Conservation (phyloP, 2,888 invertebrate genomes). For the Notodonta ziczac region DNA sequence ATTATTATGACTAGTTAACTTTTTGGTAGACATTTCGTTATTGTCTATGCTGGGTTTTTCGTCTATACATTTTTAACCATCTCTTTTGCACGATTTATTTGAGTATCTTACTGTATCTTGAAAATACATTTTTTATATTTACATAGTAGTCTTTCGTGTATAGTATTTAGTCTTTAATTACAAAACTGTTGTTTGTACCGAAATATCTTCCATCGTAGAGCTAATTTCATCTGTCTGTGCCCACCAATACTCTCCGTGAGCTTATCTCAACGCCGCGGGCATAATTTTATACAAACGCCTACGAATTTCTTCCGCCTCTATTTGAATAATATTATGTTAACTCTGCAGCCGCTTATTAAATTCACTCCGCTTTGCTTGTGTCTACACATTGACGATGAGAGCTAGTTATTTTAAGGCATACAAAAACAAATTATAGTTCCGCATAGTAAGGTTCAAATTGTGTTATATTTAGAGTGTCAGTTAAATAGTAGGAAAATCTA, state of each 20-base stretch:
- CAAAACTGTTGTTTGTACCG: no score
- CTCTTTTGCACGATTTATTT: no score
- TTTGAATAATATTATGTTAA: constrained; percentile 40
- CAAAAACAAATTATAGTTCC: neutral
- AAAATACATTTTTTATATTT: no score
- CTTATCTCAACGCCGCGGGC: constrained; percentile 27
- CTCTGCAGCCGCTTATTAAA: constrained; percentile 33
- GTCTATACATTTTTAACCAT: no score
- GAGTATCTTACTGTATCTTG: no score
- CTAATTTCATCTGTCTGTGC: neutral
- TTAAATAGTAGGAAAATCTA: no score
- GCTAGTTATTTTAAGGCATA: no score
- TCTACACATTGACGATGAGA: neutral
- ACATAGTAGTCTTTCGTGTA: no score
- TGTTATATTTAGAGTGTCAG: neutral
- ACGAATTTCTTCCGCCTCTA: constrained; percentile 34
- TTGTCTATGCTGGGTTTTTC: no score
- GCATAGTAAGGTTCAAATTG: neutral
- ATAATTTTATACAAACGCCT: constrained; percentile 40
- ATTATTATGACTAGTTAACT: no score
- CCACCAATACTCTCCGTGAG: constrained; percentile 9
- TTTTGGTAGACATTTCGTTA: no score
- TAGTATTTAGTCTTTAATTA: no score
- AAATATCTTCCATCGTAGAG: neutral
- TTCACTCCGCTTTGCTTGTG: constrained; percentile 26